These are phyloP conservation scores for Aleiodes testaceus DNA, from an alignment of 2,888 invertebrate genomes.

Conservation along the genomic window DNA sequence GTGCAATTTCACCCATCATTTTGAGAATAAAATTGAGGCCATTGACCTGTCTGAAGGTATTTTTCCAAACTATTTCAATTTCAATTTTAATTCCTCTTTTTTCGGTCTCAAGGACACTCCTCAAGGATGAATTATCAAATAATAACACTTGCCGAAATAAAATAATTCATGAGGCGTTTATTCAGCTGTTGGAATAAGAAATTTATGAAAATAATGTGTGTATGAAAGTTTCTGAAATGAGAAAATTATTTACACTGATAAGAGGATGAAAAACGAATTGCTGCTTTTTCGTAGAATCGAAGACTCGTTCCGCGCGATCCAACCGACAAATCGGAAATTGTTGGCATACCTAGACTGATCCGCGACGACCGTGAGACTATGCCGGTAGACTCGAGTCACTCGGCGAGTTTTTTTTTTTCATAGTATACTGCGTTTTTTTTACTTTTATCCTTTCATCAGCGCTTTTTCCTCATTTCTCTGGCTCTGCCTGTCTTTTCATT, in stretches of 20 bases:
- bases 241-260: conserved; percentile 23
- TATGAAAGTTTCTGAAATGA: neutral
- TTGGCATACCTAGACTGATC: conserved; percentile 38
- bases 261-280: conserved; percentile 6
- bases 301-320: conserved; percentile 34
- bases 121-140: conserved; percentile 29
- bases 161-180: conserved; percentile 9
- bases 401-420: conserved; percentile 29
- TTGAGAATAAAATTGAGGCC: neutral
- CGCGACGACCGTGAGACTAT: conserved; percentile 41
- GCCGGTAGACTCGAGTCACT: conserved; percentile 29
- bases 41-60: neutral
- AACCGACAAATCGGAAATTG: conserved; percentile 41
- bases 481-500: conserved; percentile 1
- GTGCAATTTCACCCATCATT: conserved; percentile 25
- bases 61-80: neutral
- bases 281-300: conserved; percentile 10
- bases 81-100: conserved; percentile 10
- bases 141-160: conserved; percentile 25
- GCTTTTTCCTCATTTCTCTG: conserved; percentile 15
- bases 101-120: conserved; percentile 2
- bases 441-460: neutral
- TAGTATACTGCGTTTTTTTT: neutral
- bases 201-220: neutral
- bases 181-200: neutral